Percentiles rank a stretch among this genome's conserved stretches.
Conservation (phyloP, 2,113 vertebrate species). For the Raja brachyura region DNA sequence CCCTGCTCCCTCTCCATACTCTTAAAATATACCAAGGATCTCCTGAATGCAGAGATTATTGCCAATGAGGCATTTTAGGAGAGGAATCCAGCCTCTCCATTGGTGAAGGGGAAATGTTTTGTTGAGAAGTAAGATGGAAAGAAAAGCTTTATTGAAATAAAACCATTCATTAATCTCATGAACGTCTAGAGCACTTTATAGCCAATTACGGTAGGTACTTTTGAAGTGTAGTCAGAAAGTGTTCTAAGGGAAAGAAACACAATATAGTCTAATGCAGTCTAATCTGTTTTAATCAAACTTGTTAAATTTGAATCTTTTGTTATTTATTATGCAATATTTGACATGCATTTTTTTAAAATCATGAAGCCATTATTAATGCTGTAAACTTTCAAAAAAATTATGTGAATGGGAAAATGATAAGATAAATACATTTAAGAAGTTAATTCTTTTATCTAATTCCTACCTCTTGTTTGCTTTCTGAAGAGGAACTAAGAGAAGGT, state of each 20-base stretch:
- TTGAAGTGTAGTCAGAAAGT: not conserved
- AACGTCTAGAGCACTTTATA: too few species aligned
- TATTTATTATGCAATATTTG: not conserved
- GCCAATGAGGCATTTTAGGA: not conserved
- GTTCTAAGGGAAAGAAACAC: not conserved
- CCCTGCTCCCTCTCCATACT: too few species aligned
- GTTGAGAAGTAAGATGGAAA: too few species aligned
- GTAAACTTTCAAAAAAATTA: not conserved
- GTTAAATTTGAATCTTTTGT: not conserved
- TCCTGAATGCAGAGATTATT: not conserved
- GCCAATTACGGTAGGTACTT: too few species aligned
- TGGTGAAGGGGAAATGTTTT: too few species aligned
- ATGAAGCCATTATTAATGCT: not conserved
- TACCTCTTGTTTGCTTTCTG: constrained; percentile 38
- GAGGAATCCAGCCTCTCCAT: not conserved
- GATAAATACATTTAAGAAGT: not conserved
- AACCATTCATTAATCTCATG: too few species aligned
- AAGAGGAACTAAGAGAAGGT: constrained; percentile 90
- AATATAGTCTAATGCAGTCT: too few species aligned
- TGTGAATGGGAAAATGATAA: not conserved
- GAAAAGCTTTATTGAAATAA: too few species aligned
- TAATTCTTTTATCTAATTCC: not conserved
- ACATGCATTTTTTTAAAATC: not conserved
- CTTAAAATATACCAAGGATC: not conserved
- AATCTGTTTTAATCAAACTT: not conserved